phyloP scores from a whole-genome alignment of 2,113 vertebrate genomes.

The Chaetorhynchus papuensis region DNA sequence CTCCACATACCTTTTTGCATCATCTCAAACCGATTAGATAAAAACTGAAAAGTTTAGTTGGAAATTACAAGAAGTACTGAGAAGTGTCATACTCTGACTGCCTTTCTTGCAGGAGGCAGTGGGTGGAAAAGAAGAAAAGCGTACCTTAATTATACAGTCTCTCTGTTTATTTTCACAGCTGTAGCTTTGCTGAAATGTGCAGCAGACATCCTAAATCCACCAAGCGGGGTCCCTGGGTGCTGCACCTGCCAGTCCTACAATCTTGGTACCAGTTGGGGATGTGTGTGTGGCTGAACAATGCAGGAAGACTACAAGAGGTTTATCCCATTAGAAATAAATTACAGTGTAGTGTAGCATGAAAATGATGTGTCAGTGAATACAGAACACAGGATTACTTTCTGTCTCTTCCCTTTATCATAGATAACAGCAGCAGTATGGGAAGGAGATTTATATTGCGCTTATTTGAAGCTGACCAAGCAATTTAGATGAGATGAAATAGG shows the following conservation, averaged over 20 bases:
- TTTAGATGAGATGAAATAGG: conserved; percentile 69
- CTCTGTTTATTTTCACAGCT: conserved; percentile 46
- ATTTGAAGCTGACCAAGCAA: conserved; percentile 74
- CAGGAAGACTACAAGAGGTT: conserved; percentile 25
- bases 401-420: conserved; percentile 62
- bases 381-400: conserved; percentile 58
- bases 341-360: conserved; percentile 62
- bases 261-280: neutral
- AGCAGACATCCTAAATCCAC: neutral
- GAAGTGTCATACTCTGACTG: neutral
- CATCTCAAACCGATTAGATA: neutral
- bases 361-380: conserved; percentile 56
- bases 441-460: conserved; percentile 68
- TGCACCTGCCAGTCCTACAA: neutral
- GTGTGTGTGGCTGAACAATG: conserved; percentile 3
- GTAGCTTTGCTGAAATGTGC: neutral
- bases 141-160: neutral
- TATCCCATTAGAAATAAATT: conserved; percentile 70
- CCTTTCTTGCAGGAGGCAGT: neutral
- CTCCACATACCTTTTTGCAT: neutral
- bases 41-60: neutral
- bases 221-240: neutral
- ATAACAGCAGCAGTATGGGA: conserved; percentile 59
- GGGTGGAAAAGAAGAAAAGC: conserved; percentile 27
- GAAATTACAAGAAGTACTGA: neutral